phyloP scores from a whole-genome alignment of 2,888 invertebrate genomes.

The Isoperla grammatica region DNA sequence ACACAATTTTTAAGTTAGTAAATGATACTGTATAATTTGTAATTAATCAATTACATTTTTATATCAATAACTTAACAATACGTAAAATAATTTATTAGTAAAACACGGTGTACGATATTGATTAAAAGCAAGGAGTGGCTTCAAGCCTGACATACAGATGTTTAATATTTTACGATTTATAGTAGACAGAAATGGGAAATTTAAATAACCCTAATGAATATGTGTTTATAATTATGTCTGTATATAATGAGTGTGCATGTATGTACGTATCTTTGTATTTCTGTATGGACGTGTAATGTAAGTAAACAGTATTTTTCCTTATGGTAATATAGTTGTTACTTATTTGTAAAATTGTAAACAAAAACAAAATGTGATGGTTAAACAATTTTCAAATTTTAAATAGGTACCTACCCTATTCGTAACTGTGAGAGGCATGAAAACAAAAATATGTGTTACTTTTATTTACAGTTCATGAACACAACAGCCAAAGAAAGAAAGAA shows the following conservation, averaged over 20 bases:
- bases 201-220: too few relatives aligned
- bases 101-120: conserved; percentile 3
- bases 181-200: too few relatives aligned
- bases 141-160: too few relatives aligned
- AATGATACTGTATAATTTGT: conserved; percentile 1
- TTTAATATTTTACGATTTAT: too few relatives aligned
- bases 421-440: not conserved
- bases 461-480: not conserved
- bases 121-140: too few relatives aligned
- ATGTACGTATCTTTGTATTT: too few relatives aligned
- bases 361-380: conserved; percentile 1
- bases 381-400: conserved; percentile 4
- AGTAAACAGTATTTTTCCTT: conserved; percentile 1
- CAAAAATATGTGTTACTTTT: not conserved
- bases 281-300: too few relatives aligned
- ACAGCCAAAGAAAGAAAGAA: not conserved
- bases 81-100: conserved; percentile 3
- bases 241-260: too few relatives aligned
- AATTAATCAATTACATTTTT: conserved; percentile 1
- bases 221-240: too few relatives aligned
- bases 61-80: conserved; percentile 1
- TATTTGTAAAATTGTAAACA: not conserved
- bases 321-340: not conserved
- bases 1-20: not conserved
- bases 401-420: not conserved